A percentile compares a stretch with the other conserved stretches of the same genome.
phyloP scores from a whole-genome alignment of 2,797 vertebrate species.

The Epinephelus malabaricus region DNA sequence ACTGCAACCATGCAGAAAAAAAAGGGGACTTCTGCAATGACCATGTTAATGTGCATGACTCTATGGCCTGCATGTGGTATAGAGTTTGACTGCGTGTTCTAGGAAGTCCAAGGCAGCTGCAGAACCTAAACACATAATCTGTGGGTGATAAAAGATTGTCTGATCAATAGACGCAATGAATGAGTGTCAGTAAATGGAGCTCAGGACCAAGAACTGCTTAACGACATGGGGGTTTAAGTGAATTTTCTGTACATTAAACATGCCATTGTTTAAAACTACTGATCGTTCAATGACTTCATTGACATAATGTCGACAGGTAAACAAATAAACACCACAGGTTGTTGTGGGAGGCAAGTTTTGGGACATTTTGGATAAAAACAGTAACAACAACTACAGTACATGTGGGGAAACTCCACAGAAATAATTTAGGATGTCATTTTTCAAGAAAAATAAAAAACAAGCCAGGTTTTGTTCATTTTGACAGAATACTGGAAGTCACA shows the following conservation, averaged over 20 bases:
- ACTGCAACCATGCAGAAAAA: slow-evolving; percentile 22
- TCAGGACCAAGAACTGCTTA: slow-evolving; percentile 24
- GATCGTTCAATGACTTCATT: slow-evolving; percentile 41
- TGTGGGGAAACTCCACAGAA: slow-evolving; percentile 55
- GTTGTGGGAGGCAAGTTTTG: slow-evolving; percentile 26
- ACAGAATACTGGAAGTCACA: slow-evolving; percentile 71
- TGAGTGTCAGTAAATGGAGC: slow-evolving; percentile 26
- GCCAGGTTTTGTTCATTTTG: slow-evolving; percentile 60
- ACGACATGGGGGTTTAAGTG: slow-evolving; percentile 16
- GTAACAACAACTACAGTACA: slow-evolving; percentile 65
- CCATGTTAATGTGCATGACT: slow-evolving; percentile 25
- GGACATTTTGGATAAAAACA: slow-evolving; percentile 36
- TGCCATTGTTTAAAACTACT: slow-evolving; percentile 41
- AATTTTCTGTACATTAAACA: slow-evolving; percentile 65
- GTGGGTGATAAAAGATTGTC: slow-evolving; percentile 79
- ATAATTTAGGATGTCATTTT: slow-evolving; percentile 60
- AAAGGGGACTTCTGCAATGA: slow-evolving; percentile 38
- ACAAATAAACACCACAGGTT: slow-evolving; percentile 37
- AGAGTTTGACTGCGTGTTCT: slow-evolving; percentile 27
- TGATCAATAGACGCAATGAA: slow-evolving; percentile 70
- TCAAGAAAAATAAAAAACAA: slow-evolving; percentile 35
- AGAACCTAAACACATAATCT: slow-evolving; percentile 75
- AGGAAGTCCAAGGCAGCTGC: slow-evolving; percentile 84
- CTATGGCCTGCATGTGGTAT: slow-evolving; percentile 21
- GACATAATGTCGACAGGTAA: slow-evolving; percentile 31